Evolutionary conservation across 2,797 vertebrate species (phyloP).

Genomic region (Nyctibius grandis): DNA sequence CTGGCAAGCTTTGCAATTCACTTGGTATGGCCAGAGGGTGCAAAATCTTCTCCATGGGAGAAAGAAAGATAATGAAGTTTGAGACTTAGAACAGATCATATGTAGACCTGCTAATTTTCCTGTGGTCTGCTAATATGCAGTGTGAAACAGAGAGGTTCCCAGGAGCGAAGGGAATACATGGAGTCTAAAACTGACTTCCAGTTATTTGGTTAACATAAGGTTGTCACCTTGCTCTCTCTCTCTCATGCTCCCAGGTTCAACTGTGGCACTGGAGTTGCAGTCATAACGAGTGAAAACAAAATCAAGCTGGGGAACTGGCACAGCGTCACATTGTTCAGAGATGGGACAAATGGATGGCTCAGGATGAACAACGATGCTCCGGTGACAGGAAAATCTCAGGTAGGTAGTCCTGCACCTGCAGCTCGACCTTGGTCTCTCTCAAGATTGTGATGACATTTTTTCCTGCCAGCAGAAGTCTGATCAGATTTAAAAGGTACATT

Average conservation of each 20-base stretch:
- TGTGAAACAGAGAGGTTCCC: neutral
- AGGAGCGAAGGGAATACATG: neutral
- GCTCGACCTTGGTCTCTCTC: fast-evolving
- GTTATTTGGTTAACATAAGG: neutral
- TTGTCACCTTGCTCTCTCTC: neutral
- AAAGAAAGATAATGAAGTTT: neutral
- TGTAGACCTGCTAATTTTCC: neutral
- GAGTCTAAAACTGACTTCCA: neutral
- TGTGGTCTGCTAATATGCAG: neutral
- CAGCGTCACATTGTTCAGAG: constrained; percentile 81
- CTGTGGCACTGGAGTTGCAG: constrained; percentile 89
- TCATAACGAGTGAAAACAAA: constrained; percentile 82
- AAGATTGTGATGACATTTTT: neutral
- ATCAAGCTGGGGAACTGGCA: constrained; percentile 88
- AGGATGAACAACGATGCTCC: constrained; percentile 82
- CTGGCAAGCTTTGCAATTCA: neutral
- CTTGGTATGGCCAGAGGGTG: neutral
- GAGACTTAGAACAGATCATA: neutral
- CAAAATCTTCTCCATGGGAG: neutral
- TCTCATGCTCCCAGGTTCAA: constrained; percentile 81
- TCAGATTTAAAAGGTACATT: neutral
- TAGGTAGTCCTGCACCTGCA: constrained; percentile 44
- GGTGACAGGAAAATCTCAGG: constrained; percentile 88
- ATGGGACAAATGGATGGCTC: constrained; percentile 87
- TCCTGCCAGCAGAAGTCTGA: neutral